A percentile compares a stretch with the other conserved stretches of the same genome.
phyloP scores from a whole-genome alignment of 2,113 vertebrate genomes.

The Scomber scombrus region DNA sequence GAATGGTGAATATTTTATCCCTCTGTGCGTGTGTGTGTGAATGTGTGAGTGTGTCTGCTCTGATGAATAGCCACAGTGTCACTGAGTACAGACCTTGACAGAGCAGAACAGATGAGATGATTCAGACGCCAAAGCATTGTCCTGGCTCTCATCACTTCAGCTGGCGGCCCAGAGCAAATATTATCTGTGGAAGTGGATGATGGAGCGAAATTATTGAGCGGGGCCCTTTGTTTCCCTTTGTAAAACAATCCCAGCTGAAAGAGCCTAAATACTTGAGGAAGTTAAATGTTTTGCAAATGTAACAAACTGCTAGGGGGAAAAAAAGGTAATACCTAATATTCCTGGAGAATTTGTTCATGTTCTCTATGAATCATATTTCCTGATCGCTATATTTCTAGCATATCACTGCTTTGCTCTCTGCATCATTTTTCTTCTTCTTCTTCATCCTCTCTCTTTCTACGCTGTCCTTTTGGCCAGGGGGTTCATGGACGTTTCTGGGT shows the following conservation, averaged over 20 bases:
- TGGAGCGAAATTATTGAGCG: conserved; percentile 59
- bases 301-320: conserved; percentile 38
- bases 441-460: conserved; percentile 18
- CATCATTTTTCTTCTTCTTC: not conserved
- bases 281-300: conserved; percentile 55
- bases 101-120: conserved; percentile 81
- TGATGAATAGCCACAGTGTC: conserved; percentile 74
- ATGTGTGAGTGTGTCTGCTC: conserved; percentile 53
- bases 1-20: conserved; percentile 35
- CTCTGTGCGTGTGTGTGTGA: conserved; percentile 26
- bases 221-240: conserved; percentile 44
- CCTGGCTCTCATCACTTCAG: conserved; percentile 70
- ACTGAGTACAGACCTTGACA: conserved; percentile 76
- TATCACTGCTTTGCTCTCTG: conserved; percentile 5
- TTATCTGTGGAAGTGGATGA: conserved; percentile 72
- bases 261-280: conserved; percentile 35
- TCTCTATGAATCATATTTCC: conserved; percentile 45
- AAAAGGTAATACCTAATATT: conserved; percentile 13
- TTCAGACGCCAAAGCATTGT: conserved; percentile 78
- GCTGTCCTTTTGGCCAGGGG: conserved; percentile 18
- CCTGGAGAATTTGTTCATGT: conserved; percentile 10
- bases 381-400: conserved; percentile 9
- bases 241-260: conserved; percentile 58
- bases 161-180: conserved; percentile 69
- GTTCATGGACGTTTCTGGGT: conserved; percentile 62